phyloP scores from a whole-genome alignment of 2,113 vertebrate genomes.

The Sinocyclocheilus anshuiensis region DNA sequence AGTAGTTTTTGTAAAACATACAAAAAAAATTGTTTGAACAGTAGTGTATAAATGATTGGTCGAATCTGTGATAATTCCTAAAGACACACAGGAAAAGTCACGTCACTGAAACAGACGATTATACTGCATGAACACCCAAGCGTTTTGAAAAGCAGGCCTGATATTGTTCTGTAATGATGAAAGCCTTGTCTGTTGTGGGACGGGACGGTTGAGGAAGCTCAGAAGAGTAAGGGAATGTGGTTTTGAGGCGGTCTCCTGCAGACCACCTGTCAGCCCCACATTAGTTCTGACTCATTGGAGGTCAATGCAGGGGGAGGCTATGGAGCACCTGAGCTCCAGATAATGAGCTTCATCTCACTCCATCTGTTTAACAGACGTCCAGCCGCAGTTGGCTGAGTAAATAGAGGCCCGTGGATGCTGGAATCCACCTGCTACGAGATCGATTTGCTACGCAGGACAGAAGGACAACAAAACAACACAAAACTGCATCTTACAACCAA shows the following conservation, averaged over 20 bases:
- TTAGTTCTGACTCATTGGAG: constrained; percentile 71
- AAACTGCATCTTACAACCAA: background rate
- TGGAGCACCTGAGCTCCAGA: constrained; percentile 63
- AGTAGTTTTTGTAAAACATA: no score
- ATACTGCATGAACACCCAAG: background rate
- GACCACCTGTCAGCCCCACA: constrained; percentile 64
- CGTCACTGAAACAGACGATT: background rate
- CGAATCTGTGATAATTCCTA: background rate
- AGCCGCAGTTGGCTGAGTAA: constrained; percentile 71
- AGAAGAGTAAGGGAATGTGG: background rate
- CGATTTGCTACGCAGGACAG: constrained; percentile 25
- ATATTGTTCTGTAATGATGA: background rate
- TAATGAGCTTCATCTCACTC: constrained; percentile 75
- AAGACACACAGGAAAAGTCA: background rate
- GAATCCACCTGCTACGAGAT: constrained; percentile 62
- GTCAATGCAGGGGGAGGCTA: constrained; percentile 67
- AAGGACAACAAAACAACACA: constrained; percentile 24
- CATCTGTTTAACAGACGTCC: constrained; percentile 72
- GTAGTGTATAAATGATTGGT: background rate
- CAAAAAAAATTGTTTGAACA: background rate
- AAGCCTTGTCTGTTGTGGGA: background rate
- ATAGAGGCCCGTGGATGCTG: constrained; percentile 65
- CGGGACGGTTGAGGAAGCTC: background rate
- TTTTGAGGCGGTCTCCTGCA: constrained; percentile 39
- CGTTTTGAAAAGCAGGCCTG: background rate